Evolutionary conservation across 2,888 invertebrate genomes (phyloP).

Genomic region (Margaritifera margaritifera): DNA sequence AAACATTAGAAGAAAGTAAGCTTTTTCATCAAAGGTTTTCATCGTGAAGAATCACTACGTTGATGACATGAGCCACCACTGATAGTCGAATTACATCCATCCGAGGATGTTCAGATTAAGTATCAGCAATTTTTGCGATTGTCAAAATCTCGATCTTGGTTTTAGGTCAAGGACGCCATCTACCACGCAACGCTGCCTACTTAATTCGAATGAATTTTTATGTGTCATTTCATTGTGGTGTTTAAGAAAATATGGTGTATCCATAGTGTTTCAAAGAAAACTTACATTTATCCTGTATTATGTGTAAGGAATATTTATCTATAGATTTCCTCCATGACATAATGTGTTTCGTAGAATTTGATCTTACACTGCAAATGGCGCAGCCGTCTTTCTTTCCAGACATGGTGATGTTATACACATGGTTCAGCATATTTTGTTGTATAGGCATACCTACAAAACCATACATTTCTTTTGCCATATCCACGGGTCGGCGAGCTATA

Average conservation of each 20-base stretch:
- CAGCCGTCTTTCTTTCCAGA: conserved; percentile 5
- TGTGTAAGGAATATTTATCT: not conserved
- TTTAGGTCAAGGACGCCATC: too few relatives aligned
- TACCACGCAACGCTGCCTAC: too few relatives aligned
- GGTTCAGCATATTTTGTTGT: not conserved
- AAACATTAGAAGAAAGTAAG: too few relatives aligned
- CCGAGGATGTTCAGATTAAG: too few relatives aligned
- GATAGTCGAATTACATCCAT: too few relatives aligned
- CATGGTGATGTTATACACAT: conserved; percentile 5
- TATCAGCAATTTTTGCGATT: too few relatives aligned
- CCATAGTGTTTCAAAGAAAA: conserved; percentile 4
- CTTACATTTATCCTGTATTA: conserved; percentile 1
- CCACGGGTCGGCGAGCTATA: not conserved
- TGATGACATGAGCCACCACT: too few relatives aligned
- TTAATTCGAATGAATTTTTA: too few relatives aligned
- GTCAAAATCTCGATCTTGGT: too few relatives aligned
- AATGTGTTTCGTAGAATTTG: conserved; percentile 1
- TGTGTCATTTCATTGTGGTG: too few relatives aligned
- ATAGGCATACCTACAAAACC: conserved; percentile 8
- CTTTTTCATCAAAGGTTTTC: too few relatives aligned
- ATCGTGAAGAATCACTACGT: too few relatives aligned
- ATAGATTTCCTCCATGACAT: not conserved
- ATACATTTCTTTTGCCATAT: conserved; percentile 4
- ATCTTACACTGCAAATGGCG: conserved; percentile 1
- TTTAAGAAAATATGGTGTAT: not conserved